A percentile compares a stretch with the other conserved stretches of the same genome.
Conservation (phyloP, 64 coral and sea anemone genomes). For the Stichodactyla helianthus region DNA sequence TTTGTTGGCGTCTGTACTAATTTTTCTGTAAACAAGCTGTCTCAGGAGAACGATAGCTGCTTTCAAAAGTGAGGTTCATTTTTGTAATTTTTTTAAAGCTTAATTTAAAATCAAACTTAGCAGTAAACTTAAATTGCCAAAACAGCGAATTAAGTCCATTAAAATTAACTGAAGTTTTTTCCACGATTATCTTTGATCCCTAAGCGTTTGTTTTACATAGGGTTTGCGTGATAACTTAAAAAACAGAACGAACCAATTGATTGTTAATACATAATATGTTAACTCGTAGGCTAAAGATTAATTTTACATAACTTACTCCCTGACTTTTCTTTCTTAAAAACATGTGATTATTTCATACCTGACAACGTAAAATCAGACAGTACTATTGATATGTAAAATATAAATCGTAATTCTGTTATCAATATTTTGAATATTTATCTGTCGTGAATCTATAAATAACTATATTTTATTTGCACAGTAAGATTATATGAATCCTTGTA, state of each 20-base stretch:
- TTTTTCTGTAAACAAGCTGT: not conserved
- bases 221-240: not conserved
- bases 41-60: not conserved
- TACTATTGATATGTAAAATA: not conserved
- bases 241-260: not conserved
- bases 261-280: slow-evolving; percentile 1
- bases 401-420: too few species aligned
- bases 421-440: too few species aligned
- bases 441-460: too few species aligned
- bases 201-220: not conserved
- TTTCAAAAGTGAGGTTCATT: not conserved
- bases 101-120: not conserved
- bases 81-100: not conserved
- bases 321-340: not conserved
- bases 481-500: too few species aligned
- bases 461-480: too few species aligned
- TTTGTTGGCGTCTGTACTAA: not conserved
- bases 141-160: not conserved
- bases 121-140: not conserved
- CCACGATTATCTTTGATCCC: not conserved
- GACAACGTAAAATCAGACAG: not conserved
- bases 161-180: not conserved
- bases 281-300: not conserved
- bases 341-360: not conserved
- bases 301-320: not conserved